A percentile compares a stretch with the other conserved stretches of the same genome.
phyloP scores from a whole-genome alignment of 2,888 invertebrate species.

The Lochmaea capreae region DNA sequence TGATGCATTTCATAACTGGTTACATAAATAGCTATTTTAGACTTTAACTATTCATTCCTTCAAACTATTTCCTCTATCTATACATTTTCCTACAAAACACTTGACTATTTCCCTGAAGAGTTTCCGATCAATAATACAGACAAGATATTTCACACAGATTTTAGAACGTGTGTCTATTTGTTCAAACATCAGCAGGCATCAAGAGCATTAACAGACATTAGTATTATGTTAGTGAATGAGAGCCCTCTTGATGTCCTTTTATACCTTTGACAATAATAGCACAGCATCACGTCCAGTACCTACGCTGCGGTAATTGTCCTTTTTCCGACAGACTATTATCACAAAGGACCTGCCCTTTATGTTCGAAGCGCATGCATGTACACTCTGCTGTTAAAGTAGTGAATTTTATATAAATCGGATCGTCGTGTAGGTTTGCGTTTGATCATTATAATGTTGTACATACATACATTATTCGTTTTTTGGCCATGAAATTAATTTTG shows the following conservation, averaged over 20 bases:
- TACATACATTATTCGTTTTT: too few relatives aligned
- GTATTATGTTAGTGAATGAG: conserved; percentile 42
- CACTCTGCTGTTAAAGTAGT: background rate
- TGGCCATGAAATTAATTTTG: too few relatives aligned
- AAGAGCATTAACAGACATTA: conserved; percentile 42
- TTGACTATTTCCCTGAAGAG: conserved; percentile 26
- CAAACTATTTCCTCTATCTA: background rate
- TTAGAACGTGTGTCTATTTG: conserved; percentile 38
- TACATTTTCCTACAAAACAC: background rate
- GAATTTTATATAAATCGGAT: background rate
- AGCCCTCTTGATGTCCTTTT: conserved; percentile 38
- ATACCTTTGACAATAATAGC: conserved; percentile 39
- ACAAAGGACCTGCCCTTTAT: conserved; percentile 29
- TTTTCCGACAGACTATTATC: conserved; percentile 35
- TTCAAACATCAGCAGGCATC: conserved; percentile 38
- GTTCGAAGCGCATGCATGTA: conserved; percentile 2
- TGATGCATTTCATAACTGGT: too few relatives aligned
- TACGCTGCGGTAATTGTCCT: conserved; percentile 41
- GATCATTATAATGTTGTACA: too few relatives aligned
- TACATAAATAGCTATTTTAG: too few relatives aligned
- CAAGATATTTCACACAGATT: conserved; percentile 39
- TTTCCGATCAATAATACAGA: conserved; percentile 28
- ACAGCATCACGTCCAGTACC: conserved; percentile 43
- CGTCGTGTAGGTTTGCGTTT: background rate
- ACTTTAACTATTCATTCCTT: background rate